A percentile compares a stretch with the other conserved stretches of the same genome.
phyloP scores from a whole-genome alignment of 2,797 vertebrate species.

The Crenichthys baileyi region DNA sequence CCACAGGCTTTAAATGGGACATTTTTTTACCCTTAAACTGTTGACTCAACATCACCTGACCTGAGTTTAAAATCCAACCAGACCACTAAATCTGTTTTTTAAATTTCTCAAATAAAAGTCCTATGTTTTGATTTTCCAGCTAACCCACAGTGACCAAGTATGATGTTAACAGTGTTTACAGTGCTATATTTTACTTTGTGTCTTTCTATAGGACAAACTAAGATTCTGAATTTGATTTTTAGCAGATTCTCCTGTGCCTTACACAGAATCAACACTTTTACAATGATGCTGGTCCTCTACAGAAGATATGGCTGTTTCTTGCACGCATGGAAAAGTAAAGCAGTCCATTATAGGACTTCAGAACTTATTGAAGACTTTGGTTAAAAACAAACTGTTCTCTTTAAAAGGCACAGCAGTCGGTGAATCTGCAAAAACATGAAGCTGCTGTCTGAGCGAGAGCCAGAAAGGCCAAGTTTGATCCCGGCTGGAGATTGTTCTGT shows the following conservation, averaged over 20 bases:
- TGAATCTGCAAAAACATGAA: conserved; percentile 15
- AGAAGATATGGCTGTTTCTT: neutral
- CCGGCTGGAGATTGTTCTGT: conserved; percentile 54
- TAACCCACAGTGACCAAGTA: neutral
- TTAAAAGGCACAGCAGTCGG: conserved; percentile 19
- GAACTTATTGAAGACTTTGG: neutral
- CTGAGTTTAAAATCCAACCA: neutral
- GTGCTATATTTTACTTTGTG: neutral
- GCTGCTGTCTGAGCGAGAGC: conserved; percentile 9
- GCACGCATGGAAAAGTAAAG: neutral
- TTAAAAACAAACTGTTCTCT: conserved; percentile 23
- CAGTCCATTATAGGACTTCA: neutral
- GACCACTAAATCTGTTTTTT: no score
- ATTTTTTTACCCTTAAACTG: neutral
- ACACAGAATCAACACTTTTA: neutral
- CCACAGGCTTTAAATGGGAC: neutral
- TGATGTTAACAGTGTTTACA: neutral
- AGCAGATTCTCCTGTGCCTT: neutral
- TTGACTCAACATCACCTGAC: neutral
- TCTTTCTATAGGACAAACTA: neutral
- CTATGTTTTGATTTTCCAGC: no score
- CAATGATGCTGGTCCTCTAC: neutral
- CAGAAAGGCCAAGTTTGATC: conserved; percentile 37
- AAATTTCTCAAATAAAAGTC: no score
- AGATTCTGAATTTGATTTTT: neutral